Percentiles rank a stretch among this genome's conserved stretches.
These are phyloP conservation scores for Pardosa pseudoannulata DNA, from an alignment of 2,888 invertebrate species.

Conservation along the genomic window DNA sequence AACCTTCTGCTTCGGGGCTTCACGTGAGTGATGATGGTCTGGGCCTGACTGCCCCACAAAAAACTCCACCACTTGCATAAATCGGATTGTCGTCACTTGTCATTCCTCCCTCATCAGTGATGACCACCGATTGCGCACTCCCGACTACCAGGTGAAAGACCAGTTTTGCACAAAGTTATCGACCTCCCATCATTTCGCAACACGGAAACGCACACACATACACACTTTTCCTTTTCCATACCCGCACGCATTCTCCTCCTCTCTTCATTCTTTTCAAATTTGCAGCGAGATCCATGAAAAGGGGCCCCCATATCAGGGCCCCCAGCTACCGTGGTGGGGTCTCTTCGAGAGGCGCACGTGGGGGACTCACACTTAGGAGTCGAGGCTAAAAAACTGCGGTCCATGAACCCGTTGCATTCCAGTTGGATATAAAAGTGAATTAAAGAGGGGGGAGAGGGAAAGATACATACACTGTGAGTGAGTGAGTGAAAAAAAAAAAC, in stretches of 20 bases:
- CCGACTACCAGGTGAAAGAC: background rate
- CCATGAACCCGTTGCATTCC: constrained; percentile 64
- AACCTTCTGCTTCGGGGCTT: too few relatives aligned
- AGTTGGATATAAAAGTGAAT: constrained; percentile 46
- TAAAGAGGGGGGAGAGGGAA: background rate
- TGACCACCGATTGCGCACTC: too few relatives aligned
- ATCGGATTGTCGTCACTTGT: too few relatives aligned
- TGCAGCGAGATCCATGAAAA: constrained; percentile 42
- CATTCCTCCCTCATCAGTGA: too few relatives aligned
- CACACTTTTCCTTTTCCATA: constrained; percentile 39
- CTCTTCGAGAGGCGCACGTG: constrained; percentile 35
- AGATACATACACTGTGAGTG: background rate
- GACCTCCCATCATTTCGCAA: background rate
- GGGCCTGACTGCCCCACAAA: too few relatives aligned
- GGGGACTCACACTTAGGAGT: constrained; percentile 29
- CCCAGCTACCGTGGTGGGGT: constrained; percentile 32
- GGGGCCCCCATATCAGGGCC: constrained; percentile 37
- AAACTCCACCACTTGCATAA: too few relatives aligned
- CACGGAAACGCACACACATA: background rate
- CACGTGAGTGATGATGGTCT: too few relatives aligned
- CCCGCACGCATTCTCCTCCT: background rate
- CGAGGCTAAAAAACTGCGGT: constrained; percentile 44
- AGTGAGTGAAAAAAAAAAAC: constrained; percentile 28
- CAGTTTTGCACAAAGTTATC: background rate
- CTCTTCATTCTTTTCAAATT: background rate